Conservation (phyloP, 37 sponge, comb jelly and placozoan genomes). For the Oopsacas minuta region DNA sequence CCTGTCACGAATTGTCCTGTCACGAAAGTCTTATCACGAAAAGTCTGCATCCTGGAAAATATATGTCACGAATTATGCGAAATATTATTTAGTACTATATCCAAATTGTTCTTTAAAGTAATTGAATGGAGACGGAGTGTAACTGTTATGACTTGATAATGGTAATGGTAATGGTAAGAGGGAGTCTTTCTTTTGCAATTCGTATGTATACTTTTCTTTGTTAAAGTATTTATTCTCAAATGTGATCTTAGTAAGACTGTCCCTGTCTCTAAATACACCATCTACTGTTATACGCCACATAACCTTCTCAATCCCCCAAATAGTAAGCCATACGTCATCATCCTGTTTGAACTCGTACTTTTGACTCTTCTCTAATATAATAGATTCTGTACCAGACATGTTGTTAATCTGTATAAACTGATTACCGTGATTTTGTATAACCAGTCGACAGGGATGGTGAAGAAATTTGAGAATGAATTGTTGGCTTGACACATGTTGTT, state of each 20-base stretch:
- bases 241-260: background rate
- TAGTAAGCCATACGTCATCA: background rate
- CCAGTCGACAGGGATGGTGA: background rate
- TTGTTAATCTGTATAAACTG: background rate
- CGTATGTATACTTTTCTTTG: background rate
- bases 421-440: background rate
- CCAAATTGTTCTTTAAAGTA: too few species aligned
- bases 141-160: background rate
- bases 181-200: background rate
- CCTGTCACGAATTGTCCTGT: too few species aligned
- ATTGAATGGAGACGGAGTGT: too few species aligned
- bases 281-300: constrained; percentile 10
- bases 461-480: background rate
- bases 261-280: background rate
- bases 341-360: background rate
- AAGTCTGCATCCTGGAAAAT: too few species aligned
- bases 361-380: background rate
- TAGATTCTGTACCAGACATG: background rate
- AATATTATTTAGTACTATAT: too few species aligned
- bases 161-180: background rate
- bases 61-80: too few species aligned
- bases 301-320: background rate
- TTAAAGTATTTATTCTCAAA: background rate
- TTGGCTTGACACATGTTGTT: background rate
- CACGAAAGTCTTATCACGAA: too few species aligned